phyloP scores from a whole-genome alignment of 2,113 vertebrate genomes.

The Chlamydotis undulata region DNA sequence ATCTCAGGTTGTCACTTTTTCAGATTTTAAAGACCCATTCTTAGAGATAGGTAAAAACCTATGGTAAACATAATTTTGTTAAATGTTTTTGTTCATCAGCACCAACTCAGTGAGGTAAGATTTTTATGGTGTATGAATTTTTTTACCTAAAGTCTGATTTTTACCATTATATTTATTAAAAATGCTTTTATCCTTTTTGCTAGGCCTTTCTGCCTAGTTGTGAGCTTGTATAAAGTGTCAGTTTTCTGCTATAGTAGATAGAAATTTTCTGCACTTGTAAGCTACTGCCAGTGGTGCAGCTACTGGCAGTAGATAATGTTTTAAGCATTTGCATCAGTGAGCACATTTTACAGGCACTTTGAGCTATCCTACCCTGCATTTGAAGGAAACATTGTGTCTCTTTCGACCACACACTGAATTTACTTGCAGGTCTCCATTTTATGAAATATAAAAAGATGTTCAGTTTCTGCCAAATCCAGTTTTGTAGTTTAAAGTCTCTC shows the following conservation, averaged over 20 bases:
- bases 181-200: slow-evolving; percentile 33
- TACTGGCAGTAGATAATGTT: slow-evolving; percentile 61
- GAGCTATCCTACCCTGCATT: slow-evolving; percentile 51
- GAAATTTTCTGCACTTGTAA: slow-evolving; percentile 60
- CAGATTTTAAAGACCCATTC: background rate
- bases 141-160: slow-evolving; percentile 20
- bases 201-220: slow-evolving; percentile 15
- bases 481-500: background rate
- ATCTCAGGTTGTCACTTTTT: background rate
- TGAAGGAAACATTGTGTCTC: slow-evolving; percentile 44
- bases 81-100: background rate
- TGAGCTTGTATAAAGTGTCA: slow-evolving; percentile 34
- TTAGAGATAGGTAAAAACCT: background rate
- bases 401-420: slow-evolving; percentile 47
- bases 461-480: background rate
- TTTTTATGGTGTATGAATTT: background rate
- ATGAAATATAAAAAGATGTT: slow-evolving; percentile 12
- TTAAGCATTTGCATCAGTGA: slow-evolving; percentile 64
- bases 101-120: background rate
- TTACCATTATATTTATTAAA: background rate
- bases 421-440: slow-evolving; percentile 37
- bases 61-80: background rate
- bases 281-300: slow-evolving; percentile 64
- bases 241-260: slow-evolving; percentile 67
- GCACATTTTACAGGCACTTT: slow-evolving; percentile 64